Evolutionary conservation across 2,888 invertebrate species (phyloP), one percentile per base, ranked within the genome.

Genomic region (Cheilosia pagana): DNA sequence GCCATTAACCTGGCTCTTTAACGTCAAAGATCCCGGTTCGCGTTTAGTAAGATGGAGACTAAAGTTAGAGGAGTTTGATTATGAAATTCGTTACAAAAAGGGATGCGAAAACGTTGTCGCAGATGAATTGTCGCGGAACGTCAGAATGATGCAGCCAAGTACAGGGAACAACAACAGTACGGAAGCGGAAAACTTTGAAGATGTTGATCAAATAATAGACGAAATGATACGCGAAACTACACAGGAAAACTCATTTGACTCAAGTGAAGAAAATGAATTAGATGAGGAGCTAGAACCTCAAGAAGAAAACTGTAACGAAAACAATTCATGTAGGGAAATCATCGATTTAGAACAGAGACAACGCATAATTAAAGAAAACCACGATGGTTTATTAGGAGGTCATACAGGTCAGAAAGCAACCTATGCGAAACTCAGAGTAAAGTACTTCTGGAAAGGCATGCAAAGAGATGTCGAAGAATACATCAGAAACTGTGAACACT

Each of bases 1-100:
- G 92, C 65, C 92, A 1, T 67, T 92, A 3, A 87, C 86, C 3
- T 92, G 90, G 89, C 62, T 92, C 0, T 89, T 90, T 87, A 88
- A 86, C 0, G 50, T 91, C 0, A 91, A 91, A 87, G 90, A 91
- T 8, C 90, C 90, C 0, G 89, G 88, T 31, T 89, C 89, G 0
- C 87, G 90, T 81, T 77, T 91, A 10, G 89, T 88, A 1, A 50
- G 91, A 3, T 92, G 90, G 91, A 76, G 89, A 6, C 68, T 91
- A 23, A 89, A 88, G 78, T 68, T 90, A 5, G 87, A 87, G 68
- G 89, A 90, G 67, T 90, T 86, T 39, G 86, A 88, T 19, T 88
- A 88, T 67, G 25, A 25, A 5, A 25, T 25, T 25, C 25, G 25
- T 25, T 25, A 25, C 5, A 25, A 25, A 25, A 25, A 25, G 25